Evolutionary conservation across 1,140 invertebrate species (phyloP).

Genomic region (Meloidogyne chitwoodi): DNA sequence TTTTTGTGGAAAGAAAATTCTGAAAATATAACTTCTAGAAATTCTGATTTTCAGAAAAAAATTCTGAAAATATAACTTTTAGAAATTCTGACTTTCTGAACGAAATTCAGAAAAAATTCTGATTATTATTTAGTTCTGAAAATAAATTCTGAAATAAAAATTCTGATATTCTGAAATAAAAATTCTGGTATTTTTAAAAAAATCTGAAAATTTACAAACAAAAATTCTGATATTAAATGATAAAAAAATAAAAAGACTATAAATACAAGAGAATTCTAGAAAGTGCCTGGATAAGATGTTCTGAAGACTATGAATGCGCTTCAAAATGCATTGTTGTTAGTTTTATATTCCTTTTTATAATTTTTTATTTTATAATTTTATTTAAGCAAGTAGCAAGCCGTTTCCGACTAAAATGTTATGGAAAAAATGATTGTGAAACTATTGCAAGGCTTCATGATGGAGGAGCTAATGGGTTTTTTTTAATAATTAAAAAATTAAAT

Average conservation of each 20-base stretch:
- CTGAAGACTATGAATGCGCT: slow-evolving; percentile 57
- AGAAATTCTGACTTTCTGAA: neutral
- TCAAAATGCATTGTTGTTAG: slow-evolving; percentile 56
- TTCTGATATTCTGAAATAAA: too few species aligned
- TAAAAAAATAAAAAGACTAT: too few species aligned
- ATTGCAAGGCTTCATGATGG: slow-evolving; percentile 62
- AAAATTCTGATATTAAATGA: too few species aligned
- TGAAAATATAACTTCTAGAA: too few species aligned
- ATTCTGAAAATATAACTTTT: too few species aligned
- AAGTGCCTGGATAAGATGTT: slow-evolving; percentile 56
- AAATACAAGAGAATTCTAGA: slow-evolving; percentile 11
- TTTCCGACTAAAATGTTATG: slow-evolving; percentile 58
- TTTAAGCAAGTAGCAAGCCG: slow-evolving; percentile 50
- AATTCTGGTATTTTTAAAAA: too few species aligned
- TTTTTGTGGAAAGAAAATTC: too few species aligned
- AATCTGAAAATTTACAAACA: too few species aligned
- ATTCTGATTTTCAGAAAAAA: too few species aligned
- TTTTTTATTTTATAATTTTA: neutral
- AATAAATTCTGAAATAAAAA: too few species aligned
- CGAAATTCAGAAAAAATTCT: too few species aligned
- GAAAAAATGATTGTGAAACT: slow-evolving; percentile 59
- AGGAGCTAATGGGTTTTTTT: slow-evolving; percentile 59
- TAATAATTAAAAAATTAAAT: neutral
- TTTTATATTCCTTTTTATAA: neutral
- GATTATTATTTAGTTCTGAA: too few species aligned